Conservation (phyloP, 2,797 vertebrate genomes). For the Artibeus jamaicensis region DNA sequence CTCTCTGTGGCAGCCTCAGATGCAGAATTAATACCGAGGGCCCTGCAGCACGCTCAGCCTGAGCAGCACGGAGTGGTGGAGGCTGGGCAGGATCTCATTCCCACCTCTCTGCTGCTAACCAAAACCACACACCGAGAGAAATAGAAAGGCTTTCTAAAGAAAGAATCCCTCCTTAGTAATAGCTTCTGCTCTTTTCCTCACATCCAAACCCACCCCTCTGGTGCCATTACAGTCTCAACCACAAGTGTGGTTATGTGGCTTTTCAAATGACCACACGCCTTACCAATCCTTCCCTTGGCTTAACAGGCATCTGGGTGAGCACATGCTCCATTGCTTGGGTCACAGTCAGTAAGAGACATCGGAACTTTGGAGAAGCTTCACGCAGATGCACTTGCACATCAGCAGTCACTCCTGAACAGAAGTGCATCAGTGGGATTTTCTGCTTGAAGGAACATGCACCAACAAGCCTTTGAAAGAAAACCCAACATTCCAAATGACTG, state of each 20-base stretch:
- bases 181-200: background rate
- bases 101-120: background rate
- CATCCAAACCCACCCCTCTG: background rate
- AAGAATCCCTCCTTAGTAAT: background rate
- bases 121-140: background rate
- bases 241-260: constrained; percentile 19
- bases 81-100: background rate
- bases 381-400: background rate
- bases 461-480: background rate
- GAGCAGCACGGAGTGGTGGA: accelerated
- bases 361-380: constrained; percentile 40
- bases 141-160: constrained; percentile 11
- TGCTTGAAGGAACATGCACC: background rate
- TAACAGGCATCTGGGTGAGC: background rate
- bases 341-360: constrained; percentile 27
- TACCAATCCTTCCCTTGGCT: background rate
- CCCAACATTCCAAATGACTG: background rate
- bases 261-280: constrained; percentile 25
- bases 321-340: accelerated
- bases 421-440: constrained; percentile 23
- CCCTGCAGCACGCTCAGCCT: background rate
- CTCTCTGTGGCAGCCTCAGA: background rate
- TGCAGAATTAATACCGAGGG: background rate
- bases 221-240: background rate
- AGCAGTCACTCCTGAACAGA: background rate